These are phyloP conservation scores for Tarsius wallacei DNA, from an alignment of 2,797 vertebrate species.

Conservation along the genomic window DNA sequence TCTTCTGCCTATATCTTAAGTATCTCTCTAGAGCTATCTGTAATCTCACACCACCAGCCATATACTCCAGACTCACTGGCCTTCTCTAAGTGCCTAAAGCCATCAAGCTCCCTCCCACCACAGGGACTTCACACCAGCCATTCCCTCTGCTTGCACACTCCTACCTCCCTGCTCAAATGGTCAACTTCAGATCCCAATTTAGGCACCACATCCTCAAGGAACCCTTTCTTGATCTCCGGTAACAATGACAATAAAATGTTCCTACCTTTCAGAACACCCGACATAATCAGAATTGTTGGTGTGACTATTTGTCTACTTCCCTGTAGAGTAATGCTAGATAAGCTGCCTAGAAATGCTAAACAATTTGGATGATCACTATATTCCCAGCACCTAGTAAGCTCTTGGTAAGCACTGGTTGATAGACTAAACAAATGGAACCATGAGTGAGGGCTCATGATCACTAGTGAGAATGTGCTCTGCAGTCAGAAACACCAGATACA, in stretches of 20 bases:
- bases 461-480: neutral
- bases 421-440: neutral
- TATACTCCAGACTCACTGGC: neutral
- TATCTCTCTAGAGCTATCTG: neutral
- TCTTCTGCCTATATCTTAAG: neutral
- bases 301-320: neutral
- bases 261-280: neutral
- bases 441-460: neutral
- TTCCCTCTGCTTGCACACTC: neutral
- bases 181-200: neutral
- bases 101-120: neutral
- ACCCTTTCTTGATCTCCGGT: neutral
- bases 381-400: neutral
- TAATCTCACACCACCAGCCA: neutral
- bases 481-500: neutral
- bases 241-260: neutral
- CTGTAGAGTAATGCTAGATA: no score
- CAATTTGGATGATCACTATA: no score
- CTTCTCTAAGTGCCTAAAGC: neutral
- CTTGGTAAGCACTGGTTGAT: neutral
- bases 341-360: neutral
- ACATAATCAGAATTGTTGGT: neutral
- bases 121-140: rapidly evolving
- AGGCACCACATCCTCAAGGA: neutral
- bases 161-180: neutral